Conservation (phyloP, 2,113 vertebrate genomes). For the Eclectus roratus region DNA sequence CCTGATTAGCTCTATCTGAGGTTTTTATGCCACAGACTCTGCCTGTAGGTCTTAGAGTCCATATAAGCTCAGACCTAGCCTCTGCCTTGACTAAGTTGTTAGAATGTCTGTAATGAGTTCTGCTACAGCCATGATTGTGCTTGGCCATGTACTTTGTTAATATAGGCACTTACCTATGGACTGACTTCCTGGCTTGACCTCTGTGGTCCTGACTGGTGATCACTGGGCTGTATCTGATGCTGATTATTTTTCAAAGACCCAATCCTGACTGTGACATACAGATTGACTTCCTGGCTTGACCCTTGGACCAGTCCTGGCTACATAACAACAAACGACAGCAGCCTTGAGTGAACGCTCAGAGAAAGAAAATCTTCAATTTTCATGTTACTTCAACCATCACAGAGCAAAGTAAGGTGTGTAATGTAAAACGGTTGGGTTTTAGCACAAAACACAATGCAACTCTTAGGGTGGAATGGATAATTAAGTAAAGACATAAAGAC, state of each 20-base stretch:
- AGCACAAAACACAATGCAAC: neutral
- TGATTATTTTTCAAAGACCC: neutral
- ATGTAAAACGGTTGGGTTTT: neutral
- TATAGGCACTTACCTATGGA: neutral
- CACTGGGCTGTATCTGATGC: neutral
- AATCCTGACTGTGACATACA: neutral
- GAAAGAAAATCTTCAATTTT: neutral
- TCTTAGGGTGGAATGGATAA: neutral
- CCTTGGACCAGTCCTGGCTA: neutral
- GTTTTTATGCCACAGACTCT: neutral
- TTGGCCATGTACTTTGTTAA: neutral
- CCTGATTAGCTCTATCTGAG: neutral
- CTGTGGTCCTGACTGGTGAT: neutral
- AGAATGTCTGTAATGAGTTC: neutral
- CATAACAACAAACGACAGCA: neutral
- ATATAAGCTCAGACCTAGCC: neutral
- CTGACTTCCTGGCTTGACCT: neutral
- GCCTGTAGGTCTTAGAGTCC: neutral
- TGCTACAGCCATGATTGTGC: neutral
- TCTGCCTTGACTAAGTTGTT: rapidly evolving
- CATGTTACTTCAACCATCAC: neutral
- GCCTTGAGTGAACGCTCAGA: neutral
- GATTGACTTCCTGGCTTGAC: neutral
- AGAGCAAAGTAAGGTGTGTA: neutral
- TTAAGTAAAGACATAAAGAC: neutral